Percentiles rank a stretch among this genome's conserved stretches.
These are phyloP conservation scores for Sapayoa aenigma DNA, from an alignment of 2,113 vertebrate species.

Conservation along the genomic window DNA sequence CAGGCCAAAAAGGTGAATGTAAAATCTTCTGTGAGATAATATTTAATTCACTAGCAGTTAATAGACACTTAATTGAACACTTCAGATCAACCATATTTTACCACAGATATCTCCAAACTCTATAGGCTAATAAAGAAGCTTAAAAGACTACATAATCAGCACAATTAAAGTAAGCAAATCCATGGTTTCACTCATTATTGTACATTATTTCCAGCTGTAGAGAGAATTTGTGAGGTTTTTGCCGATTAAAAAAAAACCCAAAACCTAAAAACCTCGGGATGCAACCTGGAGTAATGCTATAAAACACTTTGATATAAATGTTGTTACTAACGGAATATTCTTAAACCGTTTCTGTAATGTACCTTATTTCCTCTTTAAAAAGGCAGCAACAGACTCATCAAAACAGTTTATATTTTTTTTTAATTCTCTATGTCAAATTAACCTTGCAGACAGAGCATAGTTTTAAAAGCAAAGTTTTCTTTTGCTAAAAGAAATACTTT, in stretches of 20 bases:
- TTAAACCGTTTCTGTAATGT: neutral
- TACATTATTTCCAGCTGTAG: neutral
- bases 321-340: neutral
- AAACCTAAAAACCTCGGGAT: too few relatives aligned
- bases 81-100: neutral
- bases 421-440: neutral
- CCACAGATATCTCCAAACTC: neutral
- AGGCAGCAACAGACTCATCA: neutral
- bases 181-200: neutral
- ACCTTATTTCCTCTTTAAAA: neutral
- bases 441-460: neutral
- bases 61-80: neutral
- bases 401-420: neutral
- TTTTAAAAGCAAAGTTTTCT: slow-evolving; percentile 1
- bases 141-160: neutral
- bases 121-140: neutral
- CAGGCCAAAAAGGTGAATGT: neutral
- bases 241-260: neutral
- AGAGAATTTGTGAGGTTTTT: neutral
- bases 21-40: neutral
- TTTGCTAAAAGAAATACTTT: neutral
- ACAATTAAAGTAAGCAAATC: neutral
- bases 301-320: neutral
- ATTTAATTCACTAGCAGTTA: neutral
- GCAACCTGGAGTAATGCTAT: neutral